Base-by-base conservation (phyloP, 2,797 vertebrate genomes). In the Microtus agrestis region DNA sequence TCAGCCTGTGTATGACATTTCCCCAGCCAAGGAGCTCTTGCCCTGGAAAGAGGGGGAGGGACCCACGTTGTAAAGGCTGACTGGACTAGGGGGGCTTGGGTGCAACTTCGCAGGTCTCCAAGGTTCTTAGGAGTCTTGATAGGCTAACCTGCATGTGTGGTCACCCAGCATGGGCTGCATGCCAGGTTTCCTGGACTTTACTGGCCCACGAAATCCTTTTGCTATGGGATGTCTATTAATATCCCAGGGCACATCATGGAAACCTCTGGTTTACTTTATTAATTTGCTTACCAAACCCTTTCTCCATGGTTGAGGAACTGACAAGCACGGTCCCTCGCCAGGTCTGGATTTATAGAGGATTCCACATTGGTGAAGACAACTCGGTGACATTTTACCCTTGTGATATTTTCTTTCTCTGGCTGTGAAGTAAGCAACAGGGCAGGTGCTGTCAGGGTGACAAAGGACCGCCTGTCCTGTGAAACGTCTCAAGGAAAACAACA, bases 241-340 rank as follows among this genome's bases (percentile, higher is more conserved):
- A 91, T 89, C 86, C 48, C 80, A 31, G 67, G 31, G 71, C 11
- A 12, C 76, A 77, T 77, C 73, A 67, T 48, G 85, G 93, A 87
- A 88, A 61, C 80, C 90, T 88, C 85, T 27, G 27, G 71, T 67
- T 94, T 76, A 78, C 89, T 92, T 71, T 40, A 71, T 86, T 95
- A 93, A 95, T 96, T 91, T 73, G 91, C 96, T 95, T 80, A 84
- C 91, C 79, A 97, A 96, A 96, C 96, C 95, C 95, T 97, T 97
- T 97, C 94, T 96, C 81, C 96, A 91, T 34, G 88, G 93, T 87
- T 84, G 86, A 94, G 59, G 77, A 84, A 74, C 43, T 7, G n/a
- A 51, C 65, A 93, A 25, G 81, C 90, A 43, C 0, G 0, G 34
- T 34, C 73, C 46, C 79, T 1, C 7, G 69, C 56, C 65, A n/a